Base-by-base conservation (phyloP, 1,140 invertebrate species). In the Thaumatotibia leucotreta region DNA sequence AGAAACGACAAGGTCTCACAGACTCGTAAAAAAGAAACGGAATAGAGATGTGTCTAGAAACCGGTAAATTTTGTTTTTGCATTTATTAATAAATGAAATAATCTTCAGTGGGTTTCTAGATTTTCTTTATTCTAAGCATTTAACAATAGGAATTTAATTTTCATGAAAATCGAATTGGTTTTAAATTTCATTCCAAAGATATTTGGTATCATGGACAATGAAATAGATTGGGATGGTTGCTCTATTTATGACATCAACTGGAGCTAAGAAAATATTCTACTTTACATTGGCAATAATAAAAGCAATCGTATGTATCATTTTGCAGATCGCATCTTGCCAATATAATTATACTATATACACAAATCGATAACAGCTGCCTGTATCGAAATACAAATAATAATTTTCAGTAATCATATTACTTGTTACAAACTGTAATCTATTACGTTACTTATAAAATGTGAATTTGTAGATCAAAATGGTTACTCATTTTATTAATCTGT, bases 1-100 rank as follows among this genome's bases (percentile, higher is more conserved):
- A 97, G 77, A 97, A 97, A 91, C 93, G 96, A 61, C 95, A 96
- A 87, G 95, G 95, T 50, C 92, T 96, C 67, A 94, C 92, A 64
- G 92, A 94, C 80, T 93, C 92, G 76, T 92, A 89, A 90, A 83
- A 82, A 27, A 27, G 39, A 29, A 24, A 1, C 9, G n/a, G 50
- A 58, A 58, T 58, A 58, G 52, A 27, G 52, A 58, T 58, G 52
- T 27, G 23, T 27, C 52, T 58, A 58, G 24, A 58, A 58, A 58
- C 52, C 52, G 52, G 27, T 58, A 58, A 58, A 27, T n/a, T n/a
- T 50, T 54, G 50, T 54, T 54, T 54, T n/a, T 54, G 22, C 4
- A 54, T 23, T 54, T 24, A 54, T 22, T 23, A 27, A 24, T n/a
- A 23, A 27, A n/a, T 11, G 2, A 11, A 8, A 11, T 23, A n/a